These are phyloP conservation scores for Zhuqinia jingwanae DNA, from an alignment of 2,888 invertebrate species.

Conservation along the genomic window DNA sequence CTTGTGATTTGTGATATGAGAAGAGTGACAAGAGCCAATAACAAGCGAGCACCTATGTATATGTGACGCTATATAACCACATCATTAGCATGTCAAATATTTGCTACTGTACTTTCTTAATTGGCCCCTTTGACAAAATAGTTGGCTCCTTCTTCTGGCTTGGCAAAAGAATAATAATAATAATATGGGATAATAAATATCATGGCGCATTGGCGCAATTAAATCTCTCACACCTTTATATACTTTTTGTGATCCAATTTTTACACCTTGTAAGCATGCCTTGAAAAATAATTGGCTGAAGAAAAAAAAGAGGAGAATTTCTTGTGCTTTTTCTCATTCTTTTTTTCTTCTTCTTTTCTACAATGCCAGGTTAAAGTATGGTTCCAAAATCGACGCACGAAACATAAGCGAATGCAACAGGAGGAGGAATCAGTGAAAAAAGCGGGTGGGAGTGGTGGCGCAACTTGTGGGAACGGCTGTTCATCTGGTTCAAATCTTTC, in stretches of 20 bases:
- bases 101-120: conserved; percentile 35
- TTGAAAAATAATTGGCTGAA: conserved; percentile 7
- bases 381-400: conserved; percentile 98
- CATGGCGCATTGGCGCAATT: not conserved
- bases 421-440: conserved; percentile 91
- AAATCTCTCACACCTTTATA: conserved; percentile 6
- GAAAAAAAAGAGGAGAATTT: not conserved
- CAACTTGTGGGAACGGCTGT: not conserved
- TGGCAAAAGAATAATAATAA: too few relatives aligned
- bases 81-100: conserved; percentile 29
- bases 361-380: conserved; percentile 97
- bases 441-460: not conserved
- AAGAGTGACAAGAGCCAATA: not conserved
- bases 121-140: conserved; percentile 1
- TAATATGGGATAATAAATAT: too few relatives aligned
- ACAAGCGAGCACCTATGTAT: not conserved
- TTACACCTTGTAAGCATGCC: not conserved
- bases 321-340: not conserved
- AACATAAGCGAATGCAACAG: conserved; percentile 97
- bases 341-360: too few relatives aligned
- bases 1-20: conserved; percentile 12
- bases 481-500: conserved; percentile 70
- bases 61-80: not conserved
- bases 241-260: too few relatives aligned
- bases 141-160: not conserved